Conservation (phyloP, 2,797 vertebrate genomes). For the Lemur catta region DNA sequence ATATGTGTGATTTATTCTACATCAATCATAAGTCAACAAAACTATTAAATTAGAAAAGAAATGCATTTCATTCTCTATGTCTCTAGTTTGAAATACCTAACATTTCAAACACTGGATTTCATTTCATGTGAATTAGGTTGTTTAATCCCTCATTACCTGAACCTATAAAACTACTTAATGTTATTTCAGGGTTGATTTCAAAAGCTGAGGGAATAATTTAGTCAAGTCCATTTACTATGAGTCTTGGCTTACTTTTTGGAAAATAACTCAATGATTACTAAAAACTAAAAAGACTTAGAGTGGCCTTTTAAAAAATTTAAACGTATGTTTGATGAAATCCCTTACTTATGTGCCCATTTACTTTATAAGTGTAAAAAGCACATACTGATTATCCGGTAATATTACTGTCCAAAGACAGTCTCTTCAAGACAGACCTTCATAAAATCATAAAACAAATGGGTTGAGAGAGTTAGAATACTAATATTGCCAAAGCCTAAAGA, state of each 20-base stretch:
- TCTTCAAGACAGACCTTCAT: neutral
- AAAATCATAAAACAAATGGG: neutral
- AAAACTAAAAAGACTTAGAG: neutral
- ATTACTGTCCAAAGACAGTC: neutral
- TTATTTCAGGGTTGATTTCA: conserved; percentile 54
- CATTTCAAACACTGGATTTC: conserved; percentile 11
- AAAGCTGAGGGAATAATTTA: neutral
- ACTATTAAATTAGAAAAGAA: neutral
- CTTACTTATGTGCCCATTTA: neutral
- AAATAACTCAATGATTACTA: conserved; percentile 31
- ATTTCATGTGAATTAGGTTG: conserved; percentile 9
- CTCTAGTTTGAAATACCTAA: conserved; percentile 44
- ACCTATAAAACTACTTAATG: conserved; percentile 44
- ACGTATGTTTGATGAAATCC: conserved; percentile 9
- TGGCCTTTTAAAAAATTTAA: neutral
- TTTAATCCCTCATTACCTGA: conserved; percentile 56
- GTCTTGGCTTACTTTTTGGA: neutral
- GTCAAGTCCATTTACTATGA: neutral
- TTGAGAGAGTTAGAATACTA: neutral
- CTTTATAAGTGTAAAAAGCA: neutral
- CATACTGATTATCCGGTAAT: neutral
- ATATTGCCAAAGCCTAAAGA: neutral
- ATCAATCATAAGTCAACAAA: neutral
- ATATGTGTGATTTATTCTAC: neutral
- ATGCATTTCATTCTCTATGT: neutral